A percentile compares a stretch with the other conserved stretches of the same genome.
Evolutionary conservation across 2,888 invertebrate genomes (phyloP).

Genomic region (Mellilla xanthometata): DNA sequence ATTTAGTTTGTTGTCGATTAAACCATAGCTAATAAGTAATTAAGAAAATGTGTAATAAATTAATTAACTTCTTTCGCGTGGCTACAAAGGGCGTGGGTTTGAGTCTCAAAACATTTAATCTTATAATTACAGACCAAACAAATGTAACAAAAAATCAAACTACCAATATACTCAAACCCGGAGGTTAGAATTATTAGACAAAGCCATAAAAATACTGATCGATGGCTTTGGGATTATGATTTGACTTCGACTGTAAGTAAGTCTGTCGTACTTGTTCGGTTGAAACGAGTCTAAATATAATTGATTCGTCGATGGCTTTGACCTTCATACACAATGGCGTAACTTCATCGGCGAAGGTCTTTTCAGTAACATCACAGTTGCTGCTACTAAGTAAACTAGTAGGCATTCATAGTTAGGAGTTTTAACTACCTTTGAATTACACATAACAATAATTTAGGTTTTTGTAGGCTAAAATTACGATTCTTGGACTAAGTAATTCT

Average conservation of each 20-base stretch:
- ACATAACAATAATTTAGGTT: no score
- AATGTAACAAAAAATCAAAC: conserved; percentile 1
- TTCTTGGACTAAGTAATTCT: neutral
- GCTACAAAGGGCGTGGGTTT: neutral
- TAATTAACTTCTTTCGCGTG: neutral
- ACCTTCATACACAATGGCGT: conserved; percentile 55
- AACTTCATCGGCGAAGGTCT: conserved; percentile 53
- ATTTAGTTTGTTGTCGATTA: conserved; percentile 1
- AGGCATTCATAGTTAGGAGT: neutral
- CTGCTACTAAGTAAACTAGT: conserved; percentile 8
- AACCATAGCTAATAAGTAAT: neutral
- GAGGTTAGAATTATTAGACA: conserved; percentile 7
- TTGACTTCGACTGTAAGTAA: conserved; percentile 25
- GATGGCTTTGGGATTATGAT: conserved; percentile 25
- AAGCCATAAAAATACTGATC: conserved; percentile 19
- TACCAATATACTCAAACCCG: neutral
- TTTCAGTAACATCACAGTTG: conserved; percentile 29
- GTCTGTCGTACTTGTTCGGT: conserved; percentile 21
- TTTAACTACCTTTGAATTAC: no score
- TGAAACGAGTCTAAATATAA: conserved; percentile 31
- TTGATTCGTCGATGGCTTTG: conserved; percentile 41
- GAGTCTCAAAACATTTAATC: neutral
- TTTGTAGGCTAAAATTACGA: neutral
- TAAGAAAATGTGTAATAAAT: no score
- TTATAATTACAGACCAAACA: neutral